Percentiles rank a stretch among this genome's conserved stretches.
These are phyloP conservation scores for Paratrypauchen microcephalus DNA, from an alignment of 2,797 vertebrate genomes.

Conservation along the genomic window DNA sequence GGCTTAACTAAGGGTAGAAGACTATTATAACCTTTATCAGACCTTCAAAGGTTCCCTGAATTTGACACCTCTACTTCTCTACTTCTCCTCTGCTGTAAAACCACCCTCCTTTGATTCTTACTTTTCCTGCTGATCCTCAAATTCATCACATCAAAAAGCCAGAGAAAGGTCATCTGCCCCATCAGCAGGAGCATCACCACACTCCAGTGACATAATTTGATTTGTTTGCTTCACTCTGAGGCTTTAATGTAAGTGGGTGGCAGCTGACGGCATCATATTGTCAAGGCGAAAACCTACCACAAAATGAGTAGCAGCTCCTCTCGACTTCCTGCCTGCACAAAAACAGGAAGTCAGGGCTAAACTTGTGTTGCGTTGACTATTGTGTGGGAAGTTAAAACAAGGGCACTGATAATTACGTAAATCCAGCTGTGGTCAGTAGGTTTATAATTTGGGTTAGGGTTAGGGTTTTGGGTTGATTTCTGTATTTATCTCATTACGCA, in stretches of 20 bases:
- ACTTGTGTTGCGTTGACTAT: conserved; percentile 56
- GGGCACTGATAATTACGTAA: conserved; percentile 63
- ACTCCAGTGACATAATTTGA: conserved; percentile 48
- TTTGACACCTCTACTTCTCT: conserved; percentile 45
- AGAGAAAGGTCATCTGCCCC: conserved; percentile 38
- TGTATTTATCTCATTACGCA: conserved; percentile 33
- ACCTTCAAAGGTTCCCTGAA: conserved; percentile 60
- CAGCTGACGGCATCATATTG: conserved; percentile 40
- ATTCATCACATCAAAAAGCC: background rate
- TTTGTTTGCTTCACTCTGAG: conserved; percentile 39
- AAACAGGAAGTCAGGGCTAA: conserved; percentile 71
- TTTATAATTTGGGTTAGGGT: no score
- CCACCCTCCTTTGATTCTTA: background rate
- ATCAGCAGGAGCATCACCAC: conserved; percentile 16
- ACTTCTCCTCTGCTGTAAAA: conserved; percentile 18
- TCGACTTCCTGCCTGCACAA: conserved; percentile 71
- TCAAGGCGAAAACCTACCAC: conserved; percentile 15
- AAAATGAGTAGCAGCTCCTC: conserved; percentile 47
- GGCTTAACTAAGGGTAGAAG: conserved; percentile 56
- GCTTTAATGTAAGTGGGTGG: conserved; percentile 27
- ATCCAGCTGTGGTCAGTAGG: conserved; percentile 39
- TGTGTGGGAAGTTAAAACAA: conserved; percentile 45
- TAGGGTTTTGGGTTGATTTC: conserved; percentile 35
- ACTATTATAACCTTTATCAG: conserved; percentile 72
- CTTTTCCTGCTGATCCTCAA: conserved; percentile 17